Evolutionary conservation across 2,888 invertebrate genomes (phyloP).

Genomic region (Agrochola circellaris): DNA sequence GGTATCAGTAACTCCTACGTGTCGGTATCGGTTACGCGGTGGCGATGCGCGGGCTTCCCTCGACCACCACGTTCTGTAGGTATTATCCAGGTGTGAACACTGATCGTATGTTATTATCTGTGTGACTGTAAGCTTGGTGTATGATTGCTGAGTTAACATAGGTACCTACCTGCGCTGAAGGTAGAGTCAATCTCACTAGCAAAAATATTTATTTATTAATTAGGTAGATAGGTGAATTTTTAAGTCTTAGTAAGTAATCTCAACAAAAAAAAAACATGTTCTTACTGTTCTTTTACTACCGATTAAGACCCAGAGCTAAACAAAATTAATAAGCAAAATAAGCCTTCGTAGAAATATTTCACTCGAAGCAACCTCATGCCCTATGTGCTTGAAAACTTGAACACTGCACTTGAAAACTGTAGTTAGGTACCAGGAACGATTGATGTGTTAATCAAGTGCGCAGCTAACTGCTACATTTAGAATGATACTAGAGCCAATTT

Average conservation of each 20-base stretch:
- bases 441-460: background rate
- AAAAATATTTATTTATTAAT: background rate
- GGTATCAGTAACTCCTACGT: conserved; percentile 12
- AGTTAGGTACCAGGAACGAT: background rate
- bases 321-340: background rate
- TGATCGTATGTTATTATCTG: conserved; percentile 3
- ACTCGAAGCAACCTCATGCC: background rate
- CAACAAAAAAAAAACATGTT: background rate
- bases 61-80: conserved; percentile 37
- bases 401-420: background rate
- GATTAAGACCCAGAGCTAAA: background rate
- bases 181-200: background rate
- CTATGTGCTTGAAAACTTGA: background rate
- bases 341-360: background rate
- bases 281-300: background rate
- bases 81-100: conserved; percentile 27
- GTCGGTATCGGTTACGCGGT: conserved; percentile 38
- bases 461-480: background rate
- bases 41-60: conserved; percentile 27
- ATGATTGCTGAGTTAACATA: background rate
- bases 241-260: background rate
- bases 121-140: conserved; percentile 10
- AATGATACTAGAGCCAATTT: background rate
- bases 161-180: background rate
- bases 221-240: background rate